Evolutionary conservation across 2,797 vertebrate genomes (phyloP).

Genomic region (Brachymystax lenok): DNA sequence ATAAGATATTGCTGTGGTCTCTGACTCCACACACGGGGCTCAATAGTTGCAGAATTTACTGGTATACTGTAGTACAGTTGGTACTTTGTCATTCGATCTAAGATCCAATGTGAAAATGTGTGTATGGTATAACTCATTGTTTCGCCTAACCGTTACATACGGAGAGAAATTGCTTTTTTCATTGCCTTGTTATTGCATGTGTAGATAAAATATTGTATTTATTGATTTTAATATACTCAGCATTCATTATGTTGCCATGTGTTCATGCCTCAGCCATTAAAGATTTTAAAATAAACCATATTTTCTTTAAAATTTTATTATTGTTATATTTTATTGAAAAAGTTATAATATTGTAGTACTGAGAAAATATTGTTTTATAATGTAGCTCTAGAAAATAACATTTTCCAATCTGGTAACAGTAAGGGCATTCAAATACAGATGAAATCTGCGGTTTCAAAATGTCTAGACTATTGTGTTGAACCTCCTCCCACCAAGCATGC

Average conservation of each 20-base stretch:
- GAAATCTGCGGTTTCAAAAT: background rate
- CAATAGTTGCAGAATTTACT: constrained; percentile 3
- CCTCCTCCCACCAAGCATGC: background rate
- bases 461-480: constrained; percentile 6
- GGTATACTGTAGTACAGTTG: constrained; percentile 7
- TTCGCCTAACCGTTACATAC: constrained; percentile 51
- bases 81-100: constrained; percentile 17
- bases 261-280: constrained; percentile 76
- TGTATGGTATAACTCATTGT: constrained; percentile 28
- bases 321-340: background rate
- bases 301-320: constrained; percentile 68
- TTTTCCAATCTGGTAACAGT: background rate
- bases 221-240: constrained; percentile 74
- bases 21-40: background rate
- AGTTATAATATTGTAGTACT: background rate
- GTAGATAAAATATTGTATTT: constrained; percentile 76
- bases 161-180: constrained; percentile 32
- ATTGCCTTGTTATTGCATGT: constrained; percentile 59
- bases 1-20: constrained; percentile 7
- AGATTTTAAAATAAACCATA: constrained; percentile 74
- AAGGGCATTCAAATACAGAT: constrained; percentile 7
- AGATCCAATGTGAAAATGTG: constrained; percentile 16
- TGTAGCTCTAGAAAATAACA: background rate
- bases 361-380: background rate
- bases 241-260: constrained; percentile 73